These are phyloP conservation scores for Caenorhabditis afra DNA, from an alignment of 2,888 invertebrate genomes.

Conservation along the genomic window DNA sequence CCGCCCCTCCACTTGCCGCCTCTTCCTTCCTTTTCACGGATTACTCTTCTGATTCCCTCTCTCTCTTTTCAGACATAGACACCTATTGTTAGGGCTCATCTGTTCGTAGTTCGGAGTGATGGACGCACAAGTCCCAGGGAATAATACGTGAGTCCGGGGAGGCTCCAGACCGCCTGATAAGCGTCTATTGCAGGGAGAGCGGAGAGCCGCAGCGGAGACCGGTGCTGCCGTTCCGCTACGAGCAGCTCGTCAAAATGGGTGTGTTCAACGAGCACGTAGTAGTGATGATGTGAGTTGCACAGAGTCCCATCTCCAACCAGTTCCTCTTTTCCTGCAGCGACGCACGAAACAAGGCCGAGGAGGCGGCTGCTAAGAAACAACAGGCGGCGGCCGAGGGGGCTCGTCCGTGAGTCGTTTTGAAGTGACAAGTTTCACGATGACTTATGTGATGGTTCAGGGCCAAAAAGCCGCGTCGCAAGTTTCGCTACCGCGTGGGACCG, in stretches of 20 bases:
- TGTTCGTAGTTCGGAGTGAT: constrained; percentile 16
- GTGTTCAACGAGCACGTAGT: constrained; percentile 3
- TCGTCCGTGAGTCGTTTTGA: background rate
- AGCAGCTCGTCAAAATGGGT: background rate
- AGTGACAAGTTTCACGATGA: background rate
- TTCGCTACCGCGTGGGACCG: background rate
- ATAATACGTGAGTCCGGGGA: constrained; percentile 31
- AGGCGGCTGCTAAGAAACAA: background rate
- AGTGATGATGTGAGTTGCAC: constrained; percentile 3
- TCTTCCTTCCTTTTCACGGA: constrained; percentile 31
- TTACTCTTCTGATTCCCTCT: constrained; percentile 14
- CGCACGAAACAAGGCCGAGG: no score
- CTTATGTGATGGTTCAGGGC: background rate
- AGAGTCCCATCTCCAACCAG: no score
- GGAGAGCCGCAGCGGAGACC: background rate
- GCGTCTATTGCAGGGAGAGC: constrained; percentile 20
- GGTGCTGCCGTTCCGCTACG: background rate
- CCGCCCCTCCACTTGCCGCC: constrained; percentile 3
- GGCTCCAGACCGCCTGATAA: background rate
- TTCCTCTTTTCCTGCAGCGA: no score
- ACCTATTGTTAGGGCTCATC: background rate
- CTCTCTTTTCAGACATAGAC: background rate
- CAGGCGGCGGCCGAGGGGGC: background rate
- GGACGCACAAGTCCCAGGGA: constrained; percentile 33
- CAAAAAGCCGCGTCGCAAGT: background rate